These are phyloP conservation scores for Euwallacea similis DNA, from an alignment of 1,140 invertebrate genomes.

Conservation along the genomic window DNA sequence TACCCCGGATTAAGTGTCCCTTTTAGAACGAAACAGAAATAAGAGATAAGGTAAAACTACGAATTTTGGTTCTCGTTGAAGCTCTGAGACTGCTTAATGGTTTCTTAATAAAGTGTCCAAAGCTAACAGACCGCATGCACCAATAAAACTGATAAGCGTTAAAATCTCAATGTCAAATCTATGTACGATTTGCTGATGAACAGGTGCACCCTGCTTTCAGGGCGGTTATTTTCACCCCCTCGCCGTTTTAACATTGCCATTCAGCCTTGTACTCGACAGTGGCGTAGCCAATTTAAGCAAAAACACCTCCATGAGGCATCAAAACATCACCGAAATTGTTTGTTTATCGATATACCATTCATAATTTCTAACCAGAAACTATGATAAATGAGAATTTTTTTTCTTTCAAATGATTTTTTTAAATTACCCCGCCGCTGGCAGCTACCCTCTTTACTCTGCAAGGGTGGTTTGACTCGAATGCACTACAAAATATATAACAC, in stretches of 20 bases:
- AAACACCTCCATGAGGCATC: not conserved
- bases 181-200: conserved; percentile 33
- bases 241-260: not conserved
- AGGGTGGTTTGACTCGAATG: conserved; percentile 38
- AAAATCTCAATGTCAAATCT: conserved; percentile 41
- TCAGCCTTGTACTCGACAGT: not conserved
- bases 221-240: conserved; percentile 36
- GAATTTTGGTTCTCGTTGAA: not conserved
- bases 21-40: too few species aligned
- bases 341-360: not conserved
- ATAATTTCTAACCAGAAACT: not conserved
- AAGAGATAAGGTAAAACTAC: too few species aligned
- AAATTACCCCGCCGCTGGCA: conserved; percentile 8
- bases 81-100: conserved; percentile 15
- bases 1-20: too few species aligned
- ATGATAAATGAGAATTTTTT: not conserved
- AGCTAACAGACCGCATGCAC: conserved; percentile 29
- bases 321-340: not conserved
- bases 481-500: conserved; percentile 44
- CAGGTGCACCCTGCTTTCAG: conserved; percentile 35
- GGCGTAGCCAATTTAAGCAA: not conserved
- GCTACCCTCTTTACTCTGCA: conserved; percentile 14
- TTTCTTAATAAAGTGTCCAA: conserved; percentile 34
- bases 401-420: not conserved
- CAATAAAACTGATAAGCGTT: conserved; percentile 40